Percentiles rank a stretch among this genome's conserved stretches.
These are phyloP conservation scores for Pterostichus niger DNA, from an alignment of 2,888 invertebrate genomes.

Conservation along the genomic window DNA sequence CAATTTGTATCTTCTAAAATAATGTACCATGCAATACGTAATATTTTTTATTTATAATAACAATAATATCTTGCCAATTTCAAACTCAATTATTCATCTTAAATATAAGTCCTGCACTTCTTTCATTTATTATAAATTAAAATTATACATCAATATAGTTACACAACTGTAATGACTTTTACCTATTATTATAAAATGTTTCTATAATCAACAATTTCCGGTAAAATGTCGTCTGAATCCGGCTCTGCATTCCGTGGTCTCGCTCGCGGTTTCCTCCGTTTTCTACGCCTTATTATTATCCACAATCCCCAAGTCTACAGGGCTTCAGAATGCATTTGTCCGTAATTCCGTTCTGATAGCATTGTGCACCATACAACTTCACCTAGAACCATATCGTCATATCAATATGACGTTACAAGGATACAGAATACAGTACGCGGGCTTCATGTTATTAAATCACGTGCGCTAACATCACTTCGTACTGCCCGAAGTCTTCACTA, in stretches of 20 bases:
- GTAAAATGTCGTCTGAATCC: background rate
- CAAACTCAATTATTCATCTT: too few relatives aligned
- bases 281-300: conserved; percentile 46
- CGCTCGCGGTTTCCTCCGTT: conserved; percentile 31
- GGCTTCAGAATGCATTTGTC: conserved; percentile 31
- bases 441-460: conserved; percentile 25
- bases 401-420: background rate
- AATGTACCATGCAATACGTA: too few relatives aligned
- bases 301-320: conserved; percentile 9
- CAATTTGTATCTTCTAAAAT: too few relatives aligned
- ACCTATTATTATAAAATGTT: too few relatives aligned
- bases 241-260: background rate
- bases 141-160: too few relatives aligned
- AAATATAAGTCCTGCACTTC: too few relatives aligned
- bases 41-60: too few relatives aligned
- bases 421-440: background rate
- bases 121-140: too few relatives aligned
- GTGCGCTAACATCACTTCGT: background rate
- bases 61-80: too few relatives aligned
- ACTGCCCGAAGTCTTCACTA: background rate
- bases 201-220: background rate
- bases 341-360: conserved; percentile 51
- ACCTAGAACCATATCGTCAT: background rate
- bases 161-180: too few relatives aligned
- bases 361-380: conserved; percentile 32